Evolutionary conservation across 2,113 vertebrate species (phyloP), one percentile per base, ranked within the genome.

Genomic region (Platysteira castanea): DNA sequence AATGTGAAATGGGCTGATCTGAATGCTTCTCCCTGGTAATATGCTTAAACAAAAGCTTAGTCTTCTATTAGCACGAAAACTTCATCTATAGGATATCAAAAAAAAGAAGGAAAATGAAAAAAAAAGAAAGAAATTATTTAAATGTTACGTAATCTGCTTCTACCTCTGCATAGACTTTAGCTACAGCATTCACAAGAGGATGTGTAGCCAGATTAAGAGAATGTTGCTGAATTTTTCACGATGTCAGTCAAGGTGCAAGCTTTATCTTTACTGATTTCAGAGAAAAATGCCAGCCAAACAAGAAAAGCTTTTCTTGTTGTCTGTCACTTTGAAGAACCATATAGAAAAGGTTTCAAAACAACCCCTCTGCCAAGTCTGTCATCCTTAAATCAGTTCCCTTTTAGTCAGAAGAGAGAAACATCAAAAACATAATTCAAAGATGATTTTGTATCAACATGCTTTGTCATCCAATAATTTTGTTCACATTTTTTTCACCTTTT

Each of bases 1-100:
- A 65, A 69, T 44, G 44, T 83, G 96, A 92, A 92, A 96, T 71
- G 74, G 84, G 54, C 9, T 93, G 74, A 67, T 84, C 77, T 92
- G 89, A 94, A 91, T 73, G 35, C 50, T 91, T 91, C 64, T 86
- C 46, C 73, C 50, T 41, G 46, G 23, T 22, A 85, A 80, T 39
- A 4, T 63, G 63, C 64, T 63, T 53, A 37, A 71, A 91, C n/a
- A 87, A 87, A 89, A 37, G 2, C 15, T 91, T 35, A 6, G 6
- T 70, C 14, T 80, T 50, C 31, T 85, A 28, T 56, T 71, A 53
- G 1, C 2, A 20, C 3, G 56, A 68, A 60, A 90, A 49, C 3
- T 24, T 82, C 33, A 7, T 19, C 14, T 39, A 56, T 2, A 70
- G 16, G 26, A 28, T 42, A 31, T 44, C 2, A 39, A 86, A 81